Evolutionary conservation across 2,113 vertebrate species (phyloP).

Genomic region (Microcebus jonahi): DNA sequence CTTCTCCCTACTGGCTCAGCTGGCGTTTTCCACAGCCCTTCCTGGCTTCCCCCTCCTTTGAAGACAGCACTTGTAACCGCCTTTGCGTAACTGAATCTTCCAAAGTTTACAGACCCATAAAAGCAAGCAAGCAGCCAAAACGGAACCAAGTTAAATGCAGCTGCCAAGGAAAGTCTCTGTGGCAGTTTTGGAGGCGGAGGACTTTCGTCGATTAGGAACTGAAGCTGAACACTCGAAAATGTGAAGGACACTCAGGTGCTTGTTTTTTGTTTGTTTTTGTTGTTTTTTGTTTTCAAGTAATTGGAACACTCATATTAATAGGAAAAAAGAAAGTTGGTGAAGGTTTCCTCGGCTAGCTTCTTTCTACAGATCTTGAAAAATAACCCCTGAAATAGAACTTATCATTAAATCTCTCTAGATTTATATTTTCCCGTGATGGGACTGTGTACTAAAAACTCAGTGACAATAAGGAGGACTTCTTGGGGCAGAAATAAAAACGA

Average conservation of each 20-base stretch:
- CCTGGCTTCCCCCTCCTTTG: constrained; percentile 25
- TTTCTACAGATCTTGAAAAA: not conserved
- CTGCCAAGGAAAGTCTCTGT: not conserved
- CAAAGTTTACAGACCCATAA: constrained; percentile 18
- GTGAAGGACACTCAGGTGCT: not conserved
- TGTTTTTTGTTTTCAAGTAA: not conserved
- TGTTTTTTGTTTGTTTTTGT: not conserved
- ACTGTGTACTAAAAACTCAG: not conserved
- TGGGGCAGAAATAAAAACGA: not conserved
- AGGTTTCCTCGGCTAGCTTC: not conserved
- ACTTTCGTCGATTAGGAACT: not conserved
- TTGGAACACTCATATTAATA: not conserved
- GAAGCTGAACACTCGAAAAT: not conserved
- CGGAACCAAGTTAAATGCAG: not conserved
- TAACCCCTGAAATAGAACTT: not conserved
- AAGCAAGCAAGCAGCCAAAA: constrained; percentile 12
- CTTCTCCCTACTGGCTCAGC: not conserved
- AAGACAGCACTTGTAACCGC: not conserved
- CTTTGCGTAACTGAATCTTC: constrained; percentile 60
- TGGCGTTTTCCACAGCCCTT: not conserved
- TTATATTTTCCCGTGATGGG: not conserved
- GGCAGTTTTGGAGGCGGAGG: not conserved
- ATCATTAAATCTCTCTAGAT: not conserved
- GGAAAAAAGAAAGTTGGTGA: not conserved
- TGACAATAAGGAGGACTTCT: not conserved